Conservation (phyloP, 2,888 invertebrate genomes). For the Nemotelus pantherinus region DNA sequence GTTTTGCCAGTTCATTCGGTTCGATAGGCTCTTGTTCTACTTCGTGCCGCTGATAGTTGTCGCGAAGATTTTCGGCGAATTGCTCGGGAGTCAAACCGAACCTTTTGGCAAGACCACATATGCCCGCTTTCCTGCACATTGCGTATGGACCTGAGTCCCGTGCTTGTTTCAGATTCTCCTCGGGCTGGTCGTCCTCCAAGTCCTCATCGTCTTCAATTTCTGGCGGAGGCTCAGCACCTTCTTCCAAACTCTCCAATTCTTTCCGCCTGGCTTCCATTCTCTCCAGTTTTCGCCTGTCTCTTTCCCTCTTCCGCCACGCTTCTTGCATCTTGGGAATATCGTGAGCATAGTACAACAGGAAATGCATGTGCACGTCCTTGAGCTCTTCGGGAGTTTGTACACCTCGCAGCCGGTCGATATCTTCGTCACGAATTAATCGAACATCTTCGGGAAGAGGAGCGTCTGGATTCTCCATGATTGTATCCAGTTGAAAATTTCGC, state of each 20-base stretch:
- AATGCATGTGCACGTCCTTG: constrained; percentile 92
- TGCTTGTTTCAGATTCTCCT: constrained; percentile 82
- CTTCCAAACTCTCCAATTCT: constrained; percentile 54
- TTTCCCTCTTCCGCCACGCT: constrained; percentile 73
- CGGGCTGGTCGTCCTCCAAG: constrained; percentile 68
- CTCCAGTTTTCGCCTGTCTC: constrained; percentile 71
- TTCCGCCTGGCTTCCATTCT: constrained; percentile 54
- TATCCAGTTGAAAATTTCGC: constrained; percentile 88
- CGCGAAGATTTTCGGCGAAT: constrained; percentile 95
- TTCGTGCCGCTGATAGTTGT: constrained; percentile 94
- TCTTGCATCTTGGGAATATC: constrained; percentile 87
- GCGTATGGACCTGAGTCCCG: constrained; percentile 88
- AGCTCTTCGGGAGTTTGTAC: constrained; percentile 91
- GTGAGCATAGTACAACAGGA: constrained; percentile 89
- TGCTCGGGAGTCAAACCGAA: constrained; percentile 95
- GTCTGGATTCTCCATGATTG: constrained; percentile 82
- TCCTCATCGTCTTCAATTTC: constrained; percentile 68
- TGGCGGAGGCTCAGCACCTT: constrained; percentile 58
- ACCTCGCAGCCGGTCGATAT: constrained; percentile 79
- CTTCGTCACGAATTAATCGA: constrained; percentile 84
- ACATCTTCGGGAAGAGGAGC: constrained; percentile 85
- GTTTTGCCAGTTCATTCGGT: constrained; percentile 83
- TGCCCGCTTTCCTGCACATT: constrained; percentile 85
- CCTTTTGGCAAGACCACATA: constrained; percentile 85
- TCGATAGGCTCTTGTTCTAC: constrained; percentile 92